Base-by-base conservation (phyloP, 2,113 vertebrate genomes). In the Melanerpes formicivorus region DNA sequence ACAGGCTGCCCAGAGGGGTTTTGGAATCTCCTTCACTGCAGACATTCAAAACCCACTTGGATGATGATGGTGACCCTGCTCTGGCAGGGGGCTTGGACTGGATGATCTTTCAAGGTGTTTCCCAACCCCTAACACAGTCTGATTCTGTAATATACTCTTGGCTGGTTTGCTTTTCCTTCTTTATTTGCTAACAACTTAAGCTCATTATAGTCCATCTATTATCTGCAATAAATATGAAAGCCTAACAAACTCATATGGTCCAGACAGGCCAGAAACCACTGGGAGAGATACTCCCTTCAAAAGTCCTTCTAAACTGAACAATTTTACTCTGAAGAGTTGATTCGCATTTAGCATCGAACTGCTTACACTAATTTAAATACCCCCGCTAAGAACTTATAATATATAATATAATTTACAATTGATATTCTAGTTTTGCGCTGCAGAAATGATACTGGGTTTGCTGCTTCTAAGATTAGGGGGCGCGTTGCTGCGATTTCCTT, bases 311-410 rank as follows among this genome's bases (percentile, higher is more conserved):
- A 26, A 67, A 50, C 1, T 0, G 2, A 27, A 18, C 4, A 44
- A 14, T 58, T 78, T 60, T 59, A 25, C 15, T 46, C 21, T 29
- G 19, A 54, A 56, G 14, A 4, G 23, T 34, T 34, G 18, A 37
- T 21, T 70, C 4, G 0, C 0, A 42, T 80, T 29, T 14, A 30
- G 7, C 44, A 9, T 34, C 65, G 22, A 73, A 62, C 10, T 16
- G 3, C 16, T 78, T 10, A 27, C 44, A 9, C 1, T 5, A 44
- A 48, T 76, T 88, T 44, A 72, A 78, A 58, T 0, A 0, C 14
- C 10, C 4, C 11, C 69, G 11, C n/a, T 74, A 59, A 64, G 18
- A 65, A 42, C 46, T 42, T 55, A 26, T 55, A 27, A 12, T 44
- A 16, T 44, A 44, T 44, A 44, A 44, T 50, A 50, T 50, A 27